phyloP scores from a whole-genome alignment of 1,140 invertebrate species.

The Drosophila nikananu region DNA sequence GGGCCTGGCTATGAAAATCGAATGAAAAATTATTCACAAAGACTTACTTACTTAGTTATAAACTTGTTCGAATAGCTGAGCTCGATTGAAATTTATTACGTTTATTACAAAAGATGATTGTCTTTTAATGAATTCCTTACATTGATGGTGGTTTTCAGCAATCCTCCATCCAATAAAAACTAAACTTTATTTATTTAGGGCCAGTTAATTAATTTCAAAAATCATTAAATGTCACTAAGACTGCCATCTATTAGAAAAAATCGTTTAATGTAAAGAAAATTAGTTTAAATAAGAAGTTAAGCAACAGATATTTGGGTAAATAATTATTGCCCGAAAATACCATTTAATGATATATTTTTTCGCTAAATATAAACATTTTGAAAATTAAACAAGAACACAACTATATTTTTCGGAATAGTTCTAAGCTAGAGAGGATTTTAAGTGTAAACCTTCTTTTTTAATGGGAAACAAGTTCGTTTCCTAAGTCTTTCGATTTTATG shows the following conservation, averaged over 20 bases:
- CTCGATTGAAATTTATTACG: background rate
- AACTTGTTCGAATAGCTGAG: background rate
- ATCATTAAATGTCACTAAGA: background rate
- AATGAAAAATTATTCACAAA: background rate
- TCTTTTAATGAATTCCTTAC: conserved; percentile 1
- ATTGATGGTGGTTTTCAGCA: background rate
- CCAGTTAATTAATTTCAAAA: background rate
- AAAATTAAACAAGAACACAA: background rate
- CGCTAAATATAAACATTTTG: background rate
- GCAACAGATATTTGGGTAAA: background rate
- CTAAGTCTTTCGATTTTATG: conserved; percentile 59
- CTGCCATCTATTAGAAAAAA: background rate
- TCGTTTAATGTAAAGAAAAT: background rate
- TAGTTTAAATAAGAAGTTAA: background rate
- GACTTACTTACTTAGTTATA: background rate
- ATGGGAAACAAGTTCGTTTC: conserved; percentile 70
- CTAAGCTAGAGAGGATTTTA: background rate
- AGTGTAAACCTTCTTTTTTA: background rate
- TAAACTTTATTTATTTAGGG: background rate
- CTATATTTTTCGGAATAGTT: background rate
- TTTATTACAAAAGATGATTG: conserved; percentile 2
- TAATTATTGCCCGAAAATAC: background rate
- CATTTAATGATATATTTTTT: background rate
- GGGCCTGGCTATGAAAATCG: conserved; percentile 2
- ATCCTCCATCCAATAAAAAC: background rate